Evolutionary conservation across 2,888 invertebrate genomes (phyloP).

Genomic region (Galerucella nymphaeae): DNA sequence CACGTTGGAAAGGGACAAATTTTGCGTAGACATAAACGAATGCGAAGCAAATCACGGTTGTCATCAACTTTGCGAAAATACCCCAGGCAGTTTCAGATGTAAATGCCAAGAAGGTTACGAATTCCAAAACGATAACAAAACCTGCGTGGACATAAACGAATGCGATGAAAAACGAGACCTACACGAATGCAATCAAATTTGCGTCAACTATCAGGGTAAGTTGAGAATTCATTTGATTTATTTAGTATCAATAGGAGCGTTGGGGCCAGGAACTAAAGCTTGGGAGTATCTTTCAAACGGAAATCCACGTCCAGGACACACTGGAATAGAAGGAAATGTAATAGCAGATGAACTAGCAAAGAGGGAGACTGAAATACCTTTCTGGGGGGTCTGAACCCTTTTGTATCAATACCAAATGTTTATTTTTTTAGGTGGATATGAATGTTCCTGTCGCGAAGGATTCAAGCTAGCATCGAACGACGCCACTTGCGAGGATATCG

Average conservation of each 20-base stretch:
- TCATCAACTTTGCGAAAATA: slow-evolving; percentile 66
- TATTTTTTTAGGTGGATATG: slow-evolving; percentile 52
- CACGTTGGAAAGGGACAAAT: slow-evolving; percentile 56
- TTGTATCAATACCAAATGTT: not conserved
- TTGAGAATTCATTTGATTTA: no score
- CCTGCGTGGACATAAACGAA: slow-evolving; percentile 64
- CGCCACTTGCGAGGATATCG: slow-evolving; percentile 63
- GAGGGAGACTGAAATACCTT: no score
- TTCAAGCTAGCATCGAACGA: slow-evolving; percentile 65
- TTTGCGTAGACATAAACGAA: slow-evolving; percentile 62
- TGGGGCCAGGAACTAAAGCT: no score
- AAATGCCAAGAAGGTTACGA: slow-evolving; percentile 71
- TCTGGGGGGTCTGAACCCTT: no score
- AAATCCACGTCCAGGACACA: no score
- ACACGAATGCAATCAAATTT: slow-evolving; percentile 55
- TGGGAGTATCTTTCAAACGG: no score
- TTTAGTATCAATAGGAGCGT: no score
- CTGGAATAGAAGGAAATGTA: no score
- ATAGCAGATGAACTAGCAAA: no score
- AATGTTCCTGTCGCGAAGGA: slow-evolving; percentile 62
- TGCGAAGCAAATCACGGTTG: slow-evolving; percentile 61
- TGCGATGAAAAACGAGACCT: slow-evolving; percentile 57
- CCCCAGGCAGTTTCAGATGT: slow-evolving; percentile 66
- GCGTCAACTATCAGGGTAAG: slow-evolving; percentile 55
- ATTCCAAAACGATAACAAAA: slow-evolving; percentile 64